Percentiles rank a stretch among this genome's conserved stretches.
These are phyloP conservation scores for Sinonovacula constricta DNA, from an alignment of 1,140 invertebrate genomes.

Conservation along the genomic window DNA sequence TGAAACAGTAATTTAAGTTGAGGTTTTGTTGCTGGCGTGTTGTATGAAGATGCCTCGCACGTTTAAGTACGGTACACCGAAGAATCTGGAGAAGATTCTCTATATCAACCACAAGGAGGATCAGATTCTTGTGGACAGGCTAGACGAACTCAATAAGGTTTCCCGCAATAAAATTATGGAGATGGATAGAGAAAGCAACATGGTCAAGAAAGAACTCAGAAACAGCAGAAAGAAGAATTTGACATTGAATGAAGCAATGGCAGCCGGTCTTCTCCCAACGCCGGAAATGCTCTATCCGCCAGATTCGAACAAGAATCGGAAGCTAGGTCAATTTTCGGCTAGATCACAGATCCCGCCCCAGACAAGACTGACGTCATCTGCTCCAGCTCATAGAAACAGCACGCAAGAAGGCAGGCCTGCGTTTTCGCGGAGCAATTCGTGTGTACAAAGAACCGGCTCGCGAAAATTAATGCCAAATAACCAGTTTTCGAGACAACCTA, in stretches of 20 bases:
- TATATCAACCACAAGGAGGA: slow-evolving; percentile 68
- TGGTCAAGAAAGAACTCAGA: slow-evolving; percentile 61
- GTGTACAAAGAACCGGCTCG: neutral
- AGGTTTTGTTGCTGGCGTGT: neutral
- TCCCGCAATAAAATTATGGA: slow-evolving; percentile 61
- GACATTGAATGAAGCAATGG: slow-evolving; percentile 49
- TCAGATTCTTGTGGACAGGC: slow-evolving; percentile 51
- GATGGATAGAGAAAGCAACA: slow-evolving; percentile 60
- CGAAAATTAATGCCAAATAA: slow-evolving; percentile 7
- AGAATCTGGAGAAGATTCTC: slow-evolving; percentile 65
- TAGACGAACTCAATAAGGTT: slow-evolving; percentile 52
- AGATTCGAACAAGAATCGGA: neutral
- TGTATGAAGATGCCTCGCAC: slow-evolving; percentile 8
- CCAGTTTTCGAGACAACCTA: slow-evolving; percentile 27
- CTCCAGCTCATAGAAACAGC: slow-evolving; percentile 27
- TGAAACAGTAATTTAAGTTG: neutral
- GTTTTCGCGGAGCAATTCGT: slow-evolving; percentile 14
- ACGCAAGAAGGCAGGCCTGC: neutral
- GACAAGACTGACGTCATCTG: slow-evolving; percentile 3
- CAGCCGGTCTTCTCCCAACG: slow-evolving; percentile 14
- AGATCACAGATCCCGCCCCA: neutral
- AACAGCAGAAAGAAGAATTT: slow-evolving; percentile 57
- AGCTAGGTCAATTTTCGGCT: too few relatives aligned
- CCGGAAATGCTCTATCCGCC: neutral
- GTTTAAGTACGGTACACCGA: slow-evolving; percentile 53